Base-by-base conservation (phyloP, 2,113 vertebrate species). In the Anguilla japonica region DNA sequence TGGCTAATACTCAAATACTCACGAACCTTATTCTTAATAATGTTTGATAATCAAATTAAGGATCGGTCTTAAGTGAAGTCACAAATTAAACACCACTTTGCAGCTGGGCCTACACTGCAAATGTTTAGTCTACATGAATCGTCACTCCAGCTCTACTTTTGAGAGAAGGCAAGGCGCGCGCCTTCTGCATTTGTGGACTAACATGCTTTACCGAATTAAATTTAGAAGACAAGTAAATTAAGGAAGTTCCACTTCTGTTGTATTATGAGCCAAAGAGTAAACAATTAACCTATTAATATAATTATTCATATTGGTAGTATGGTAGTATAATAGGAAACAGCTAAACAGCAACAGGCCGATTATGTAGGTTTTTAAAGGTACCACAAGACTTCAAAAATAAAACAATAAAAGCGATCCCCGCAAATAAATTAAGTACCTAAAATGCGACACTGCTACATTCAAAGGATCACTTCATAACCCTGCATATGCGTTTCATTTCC, bases 151-250 rank as follows among this genome's bases (percentile, higher is more conserved):
- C 2, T 75, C 8, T 75, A 75, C 71, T 75, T n/a, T 34, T 22
- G 26, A 34, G 26, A n/a, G 7, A 14, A 75, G 26, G 71, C 11
- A 75, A 34, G 20, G 29, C 20, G 1, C 6, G 2, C 26, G 18
- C 60, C 60, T 75, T 34, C n/a, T 75, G 9, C 29, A 91, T 87
- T 41, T 83, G 89, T 67, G 22, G 3, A 67, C 18, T 22, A 3
- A 0, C 60, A 67, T 22, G 60, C 60, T 67, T 67, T 67, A 67
- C 60, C 18, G 26, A 26, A 67, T 4, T 0, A 16, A 18, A 18
- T 60, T 60, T 20, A 14, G 18, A 60, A 15, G 11, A 20, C 15
- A 60, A 15, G 57, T 18, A 34, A 34, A 34, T 34, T 34, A 34
- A 46, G 5, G 0, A 5, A 9, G 5, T 9, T 46, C 4, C 43